These are phyloP conservation scores for Homarus gammarus DNA, from an alignment of 2,888 invertebrate genomes.

Conservation along the genomic window DNA sequence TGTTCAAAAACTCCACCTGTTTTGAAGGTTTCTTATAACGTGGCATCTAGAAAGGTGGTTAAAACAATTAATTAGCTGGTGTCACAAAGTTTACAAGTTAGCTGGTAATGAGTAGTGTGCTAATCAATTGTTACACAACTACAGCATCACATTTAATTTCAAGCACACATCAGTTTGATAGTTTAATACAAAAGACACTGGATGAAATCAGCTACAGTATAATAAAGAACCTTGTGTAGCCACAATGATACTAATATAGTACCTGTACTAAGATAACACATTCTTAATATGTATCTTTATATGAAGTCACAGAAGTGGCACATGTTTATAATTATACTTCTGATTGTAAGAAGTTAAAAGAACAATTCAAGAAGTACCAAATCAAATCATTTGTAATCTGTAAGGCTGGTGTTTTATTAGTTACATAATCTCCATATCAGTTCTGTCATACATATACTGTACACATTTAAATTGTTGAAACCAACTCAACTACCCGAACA, in stretches of 20 bases:
- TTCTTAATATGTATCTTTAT: not conserved
- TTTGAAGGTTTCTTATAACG: too few species aligned
- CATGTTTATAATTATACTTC: not conserved
- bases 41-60: not conserved
- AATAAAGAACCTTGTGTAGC: not conserved
- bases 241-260: not conserved
- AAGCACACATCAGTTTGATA: not conserved
- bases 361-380: not conserved
- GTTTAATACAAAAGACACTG: not conserved
- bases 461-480: not conserved
- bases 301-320: not conserved
- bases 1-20: not conserved
- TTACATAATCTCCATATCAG: not conserved
- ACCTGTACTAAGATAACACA: not conserved
- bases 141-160: not conserved
- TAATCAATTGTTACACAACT: not conserved
- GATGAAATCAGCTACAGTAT: not conserved
- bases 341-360: not conserved
- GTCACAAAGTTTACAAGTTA: not conserved
- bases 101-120: not conserved
- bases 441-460: not conserved
- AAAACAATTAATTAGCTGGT: not conserved
- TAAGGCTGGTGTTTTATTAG: not conserved
- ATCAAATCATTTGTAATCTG: not conserved
- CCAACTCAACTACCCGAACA: not conserved